Percentiles rank a stretch among this genome's conserved stretches.
Evolutionary conservation across 2,888 invertebrate genomes (phyloP).

Genomic region (Oeneis ivallda): DNA sequence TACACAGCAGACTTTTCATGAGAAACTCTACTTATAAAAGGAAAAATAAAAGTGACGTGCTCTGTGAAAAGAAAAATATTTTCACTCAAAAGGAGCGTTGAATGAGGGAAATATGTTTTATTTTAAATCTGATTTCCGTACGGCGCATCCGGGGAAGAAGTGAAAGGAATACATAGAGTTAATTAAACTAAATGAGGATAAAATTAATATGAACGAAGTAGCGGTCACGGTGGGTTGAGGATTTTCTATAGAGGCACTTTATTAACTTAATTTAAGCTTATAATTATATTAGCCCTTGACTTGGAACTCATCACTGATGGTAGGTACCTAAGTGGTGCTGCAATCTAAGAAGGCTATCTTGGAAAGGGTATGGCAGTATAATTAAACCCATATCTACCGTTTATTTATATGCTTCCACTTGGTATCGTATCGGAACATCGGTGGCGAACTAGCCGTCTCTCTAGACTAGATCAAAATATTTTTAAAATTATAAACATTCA

Average conservation of each 20-base stretch:
- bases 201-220: constrained; percentile 28
- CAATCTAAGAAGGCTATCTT: too few species aligned
- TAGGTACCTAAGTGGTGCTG: too few species aligned
- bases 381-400: too few species aligned
- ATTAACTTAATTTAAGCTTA: too few species aligned
- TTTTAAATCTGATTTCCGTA: constrained; percentile 51
- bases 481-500: too few species aligned
- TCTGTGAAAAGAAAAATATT: constrained; percentile 31
- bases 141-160: constrained; percentile 36
- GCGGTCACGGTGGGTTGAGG: not conserved
- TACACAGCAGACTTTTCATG: constrained; percentile 23
- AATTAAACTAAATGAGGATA: constrained; percentile 38
- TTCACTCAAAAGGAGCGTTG: constrained; percentile 27
- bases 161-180: constrained; percentile 44
- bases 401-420: too few species aligned
- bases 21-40: constrained; percentile 22
- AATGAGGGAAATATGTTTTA: constrained; percentile 37
- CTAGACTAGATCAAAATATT: too few species aligned
- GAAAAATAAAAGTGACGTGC: constrained; percentile 28
- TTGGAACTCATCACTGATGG: too few species aligned
- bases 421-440: too few species aligned
- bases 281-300: too few species aligned
- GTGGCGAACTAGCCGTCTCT: too few species aligned
- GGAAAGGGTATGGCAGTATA: too few species aligned
- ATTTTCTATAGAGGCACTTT: constrained; percentile 5